Evolutionary conservation across 2,113 vertebrate species (phyloP), one percentile per base, ranked within the genome.

Genomic region (Zeus faber): DNA sequence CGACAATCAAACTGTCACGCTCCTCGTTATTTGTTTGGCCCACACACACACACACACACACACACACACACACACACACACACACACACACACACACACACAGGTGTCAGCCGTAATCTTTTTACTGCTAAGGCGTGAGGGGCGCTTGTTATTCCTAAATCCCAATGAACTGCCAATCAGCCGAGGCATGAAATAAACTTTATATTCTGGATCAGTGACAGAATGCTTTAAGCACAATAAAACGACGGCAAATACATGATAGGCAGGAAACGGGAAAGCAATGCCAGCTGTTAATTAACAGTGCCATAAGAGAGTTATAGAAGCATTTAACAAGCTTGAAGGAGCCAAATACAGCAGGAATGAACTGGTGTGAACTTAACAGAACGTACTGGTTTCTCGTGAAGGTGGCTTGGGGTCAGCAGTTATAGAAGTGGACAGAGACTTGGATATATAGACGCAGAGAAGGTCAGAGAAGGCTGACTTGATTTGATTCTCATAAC

Each of bases 241-340:
- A 71, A 69, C 50, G 72, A 61, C 65, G n/a, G n/a, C n/a, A n/a
- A n/a, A n/a, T n/a, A n/a, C n/a, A n/a, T n/a, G n/a, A n/a, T n/a
- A n/a, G n/a, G n/a, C n/a, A n/a, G n/a, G n/a, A n/a, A n/a, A n/a
- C n/a, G 45, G 20, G 57, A 62, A 45, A 70, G 39, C 57, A 37
- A 55, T 81, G n/a, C 52, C 49, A 59, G 9, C 13, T 50, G 49
- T 67, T 79, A 72, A 69, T 79, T 70, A 72, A 22, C n/a, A n/a
- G n/a, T n/a, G n/a, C n/a, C n/a, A 58, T 60, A 10, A 21, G 25
- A 27, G 26, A 45, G 51, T 70, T 70, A 55, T 50, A 21, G 62
- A 44, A 41, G 31, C 54, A 61, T 77, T 48, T 67, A 54, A 59
- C 10, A 39, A 7, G 24, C 23, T 23, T 55, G 7, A 54, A 16